Evolutionary conservation across 1,140 invertebrate genomes (phyloP), one percentile per base, ranked within the genome.

Genomic region (Ephestia elutella): DNA sequence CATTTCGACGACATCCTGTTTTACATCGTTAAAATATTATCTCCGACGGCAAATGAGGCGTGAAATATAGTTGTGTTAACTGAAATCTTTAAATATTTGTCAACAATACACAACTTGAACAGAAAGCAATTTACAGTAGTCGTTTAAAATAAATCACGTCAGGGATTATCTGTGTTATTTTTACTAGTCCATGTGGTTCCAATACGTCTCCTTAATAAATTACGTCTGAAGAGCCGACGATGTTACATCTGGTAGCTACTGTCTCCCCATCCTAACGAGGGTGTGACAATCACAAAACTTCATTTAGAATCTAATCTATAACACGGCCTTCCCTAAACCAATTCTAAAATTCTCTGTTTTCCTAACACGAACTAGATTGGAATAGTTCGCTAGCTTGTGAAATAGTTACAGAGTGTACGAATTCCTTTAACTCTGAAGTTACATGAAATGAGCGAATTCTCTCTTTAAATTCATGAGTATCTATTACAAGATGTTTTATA

Each of bases 201-300:
- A 60, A 38, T 67, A 32, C 49, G 54, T 56, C 48, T 49, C 32
- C 21, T 50, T 30, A 61, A 54, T 66, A 66, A 71, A 68, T 68
- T 71, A 68, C 59, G 20, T 44, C 20, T 25, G 3, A 5, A 15
- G 30, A 53, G 13, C 19, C 13, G 8, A 25, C 13, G 30, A 7
- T 32, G 19, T 53, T 53, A 53, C 50, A 53, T 10, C 18, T 53
- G 19, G n/a, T n/a, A n/a, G n/a, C 11, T 50, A 32, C 20, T 25
- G 19, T 20, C 49, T 18, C 5, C 17, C 9, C 18, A 11, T 25
- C 17, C 54, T 75, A 71, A 78, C 68, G 60, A 71, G 75, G 73
- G 73, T 75, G 64, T 63, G 68, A 73, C 66, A 67, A 11, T 48
- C 35, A 55, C 64, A 59, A 44, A 73, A 73, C 68, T 73, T 73